Base-by-base conservation (phyloP, 2,797 vertebrate genomes). In the Silurus lanzhouensis region DNA sequence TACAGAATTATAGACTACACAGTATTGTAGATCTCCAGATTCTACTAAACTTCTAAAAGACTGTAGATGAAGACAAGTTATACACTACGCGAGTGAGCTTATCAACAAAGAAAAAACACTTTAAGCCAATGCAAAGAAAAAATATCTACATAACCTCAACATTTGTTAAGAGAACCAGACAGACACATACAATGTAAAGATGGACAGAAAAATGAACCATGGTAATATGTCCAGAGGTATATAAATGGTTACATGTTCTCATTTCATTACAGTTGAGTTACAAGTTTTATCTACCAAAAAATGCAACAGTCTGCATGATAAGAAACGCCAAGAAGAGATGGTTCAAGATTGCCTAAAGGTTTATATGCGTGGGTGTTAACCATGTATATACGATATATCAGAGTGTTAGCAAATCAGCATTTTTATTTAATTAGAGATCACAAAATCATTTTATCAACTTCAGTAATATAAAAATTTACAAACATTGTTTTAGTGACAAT, bases 161-260 rank as follows among this genome's bases (percentile, higher is more conserved):
- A 61, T 13, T 38, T 60, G 19, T 22, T 38, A 13, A 60, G 25
- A 60, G 38, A 58, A n/a, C 6, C 48, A 74, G 15, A 61, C 19
- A 61, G 25, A 77, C 75, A 13, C 17, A 60, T 55, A 58, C 52
- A 76, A 20, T 25, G 15, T 22, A 57, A 77, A 60, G 75, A 61
- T 60, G 57, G 75, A 61, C 20, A 77, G 55, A 77, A 77, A 22
- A 78, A 60, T 78, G 6, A 38, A 38, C 75, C 31, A 78, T 44
- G 31, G 57, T 77, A 38, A 38, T 58, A 4, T 76, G 15, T 58
- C 52, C 25, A 76, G 22, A 52, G 48, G 55, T 55, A 27, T 57
- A 75, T 74, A 74, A 25, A 75, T 55, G 22, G 25, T 17, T 55
- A 27, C 44, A 46, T 12, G 38, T 46, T 74, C 20, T 48, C 44